A percentile compares a stretch with the other conserved stretches of the same genome.
Conservation (phyloP, 2,888 invertebrate genomes). For the Leptinotarsa peninsularis region DNA sequence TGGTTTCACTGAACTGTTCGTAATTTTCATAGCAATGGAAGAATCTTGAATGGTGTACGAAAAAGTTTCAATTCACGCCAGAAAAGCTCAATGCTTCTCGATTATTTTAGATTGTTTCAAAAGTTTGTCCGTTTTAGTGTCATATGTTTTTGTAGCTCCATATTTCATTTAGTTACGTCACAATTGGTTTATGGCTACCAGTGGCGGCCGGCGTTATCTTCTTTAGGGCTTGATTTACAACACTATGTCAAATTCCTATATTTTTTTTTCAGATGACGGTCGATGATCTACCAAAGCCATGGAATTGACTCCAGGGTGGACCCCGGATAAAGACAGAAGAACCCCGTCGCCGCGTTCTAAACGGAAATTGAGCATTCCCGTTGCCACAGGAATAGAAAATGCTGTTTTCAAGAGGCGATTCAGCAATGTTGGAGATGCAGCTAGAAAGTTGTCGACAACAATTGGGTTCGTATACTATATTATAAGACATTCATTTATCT, state of each 20-base stretch:
- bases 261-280: background rate
- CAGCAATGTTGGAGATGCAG: slow-evolving; percentile 80
- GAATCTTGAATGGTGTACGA: no score
- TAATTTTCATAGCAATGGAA: no score
- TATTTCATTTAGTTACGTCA: no score
- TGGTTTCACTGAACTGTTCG: no score
- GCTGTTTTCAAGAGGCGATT: slow-evolving; percentile 70
- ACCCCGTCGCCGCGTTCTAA: slow-evolving; percentile 38
- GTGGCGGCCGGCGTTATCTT: no score
- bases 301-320: slow-evolving; percentile 17
- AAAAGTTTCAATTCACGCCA: no score
- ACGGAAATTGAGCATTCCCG: slow-evolving; percentile 72
- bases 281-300: background rate
- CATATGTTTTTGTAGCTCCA: no score
- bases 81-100: no score
- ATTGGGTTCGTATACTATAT: slow-evolving; percentile 67
- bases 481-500: no score
- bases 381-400: slow-evolving; percentile 61
- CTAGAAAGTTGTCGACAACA: slow-evolving; percentile 82
- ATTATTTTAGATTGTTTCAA: no score
- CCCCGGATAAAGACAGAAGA: background rate
- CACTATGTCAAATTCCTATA: background rate
- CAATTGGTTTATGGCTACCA: no score
- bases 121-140: no score
- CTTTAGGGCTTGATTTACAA: background rate